Evolutionary conservation across 2,113 vertebrate species (phyloP), one percentile per base, ranked within the genome.

Genomic region (Oncorhynchus masou): DNA sequence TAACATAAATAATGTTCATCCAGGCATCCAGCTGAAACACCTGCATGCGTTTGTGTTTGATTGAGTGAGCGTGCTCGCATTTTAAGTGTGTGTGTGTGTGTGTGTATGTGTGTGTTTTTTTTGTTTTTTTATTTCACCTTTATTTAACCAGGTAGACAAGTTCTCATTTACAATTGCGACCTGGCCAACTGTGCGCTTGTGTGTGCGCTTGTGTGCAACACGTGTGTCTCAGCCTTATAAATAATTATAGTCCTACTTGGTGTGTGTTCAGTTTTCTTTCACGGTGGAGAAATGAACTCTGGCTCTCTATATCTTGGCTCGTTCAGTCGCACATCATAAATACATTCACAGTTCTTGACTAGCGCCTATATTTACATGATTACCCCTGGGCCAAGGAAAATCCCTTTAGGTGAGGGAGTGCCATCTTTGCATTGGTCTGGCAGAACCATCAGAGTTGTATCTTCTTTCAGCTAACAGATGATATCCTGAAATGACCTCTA

Each of bases 201-300:
- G 3, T 29, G 27, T 29, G 29, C 51, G 74, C 22, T 27, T 68
- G 34, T 27, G 1, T 19, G 13, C 65, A 24, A 45, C 78, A 9
- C 29, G 22, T 71, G 45, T 72, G 49, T 29, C 64, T 39, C 13
- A 1, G 60, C 34, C 64, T 57, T 70, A 60, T 83, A 39, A 80
- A 85, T 84, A 85, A 86, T 49, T 70, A 31, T 1, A n/a, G 51
- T 71, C 65, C 65, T 3, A 60, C 9, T n/a, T 81, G 69, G 66
- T 77, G 7, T 60, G 27, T 75, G 71, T 51, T 83, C 25, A 78
- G 72, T 78, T 87, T 79, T 73, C 72, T 64, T 79, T 79, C 4
- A n/a, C 49, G 4, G 13, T 66, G 48, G 62, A 60, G 54, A 67
- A 68, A 81, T 79, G 78, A 12, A 76, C 64, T 68, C 75, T 59